Evolutionary conservation across 2,888 invertebrate species (phyloP).

Genomic region (Ornithoptera alexandrae): DNA sequence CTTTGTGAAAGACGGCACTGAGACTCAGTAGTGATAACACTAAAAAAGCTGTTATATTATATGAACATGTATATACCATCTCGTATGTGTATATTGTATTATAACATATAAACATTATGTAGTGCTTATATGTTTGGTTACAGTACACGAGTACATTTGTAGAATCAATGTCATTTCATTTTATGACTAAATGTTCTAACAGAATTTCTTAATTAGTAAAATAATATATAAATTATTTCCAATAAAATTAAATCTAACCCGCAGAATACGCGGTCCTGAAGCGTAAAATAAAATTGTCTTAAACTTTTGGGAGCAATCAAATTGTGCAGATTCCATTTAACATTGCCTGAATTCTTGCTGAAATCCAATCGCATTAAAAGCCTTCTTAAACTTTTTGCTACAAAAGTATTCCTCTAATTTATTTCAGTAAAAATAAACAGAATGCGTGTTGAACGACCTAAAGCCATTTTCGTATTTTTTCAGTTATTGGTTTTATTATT

Average conservation of each 20-base stretch:
- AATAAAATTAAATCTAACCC: slow-evolving; percentile 16
- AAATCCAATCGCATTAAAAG: slow-evolving; percentile 73
- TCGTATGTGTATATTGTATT: too few species aligned
- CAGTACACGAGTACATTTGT: too few species aligned
- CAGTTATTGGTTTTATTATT: background rate
- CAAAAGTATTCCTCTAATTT: slow-evolving; percentile 66
- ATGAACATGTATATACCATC: too few species aligned
- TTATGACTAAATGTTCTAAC: background rate
- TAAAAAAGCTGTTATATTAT: too few species aligned
- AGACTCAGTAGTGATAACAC: too few species aligned
- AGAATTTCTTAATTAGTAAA: slow-evolving; percentile 28
- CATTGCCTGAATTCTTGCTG: slow-evolving; percentile 71
- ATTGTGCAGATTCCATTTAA: slow-evolving; percentile 73
- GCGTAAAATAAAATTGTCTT: slow-evolving; percentile 68
- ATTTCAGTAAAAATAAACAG: slow-evolving; percentile 58
- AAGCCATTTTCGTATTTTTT: background rate
- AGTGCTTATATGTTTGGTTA: too few species aligned
- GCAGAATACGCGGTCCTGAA: slow-evolving; percentile 66
- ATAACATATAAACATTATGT: too few species aligned
- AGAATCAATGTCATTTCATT: background rate
- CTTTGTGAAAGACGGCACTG: too few species aligned
- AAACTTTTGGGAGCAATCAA: slow-evolving; percentile 76
- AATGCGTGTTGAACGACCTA: slow-evolving; percentile 45
- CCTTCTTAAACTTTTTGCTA: slow-evolving; percentile 71
- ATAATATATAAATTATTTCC: slow-evolving; percentile 13